phyloP scores from a whole-genome alignment of 2,113 vertebrate species.

The Triplophysa rosa region DNA sequence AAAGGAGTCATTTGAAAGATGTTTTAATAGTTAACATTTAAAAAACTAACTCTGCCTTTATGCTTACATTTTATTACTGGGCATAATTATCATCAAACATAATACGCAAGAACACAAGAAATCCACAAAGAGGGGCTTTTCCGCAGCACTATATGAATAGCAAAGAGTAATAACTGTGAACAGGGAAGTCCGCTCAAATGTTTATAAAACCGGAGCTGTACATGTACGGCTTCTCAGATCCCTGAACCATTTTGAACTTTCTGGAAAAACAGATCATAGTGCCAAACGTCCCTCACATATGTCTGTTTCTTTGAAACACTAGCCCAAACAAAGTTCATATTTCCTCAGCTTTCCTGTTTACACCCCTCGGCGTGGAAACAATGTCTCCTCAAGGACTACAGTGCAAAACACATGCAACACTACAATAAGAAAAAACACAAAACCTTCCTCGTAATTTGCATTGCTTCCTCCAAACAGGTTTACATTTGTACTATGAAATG shows the following conservation, averaged over 20 bases:
- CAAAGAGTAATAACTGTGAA: not conserved
- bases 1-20: no score
- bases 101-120: no score
- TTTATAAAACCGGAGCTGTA: constrained; percentile 35
- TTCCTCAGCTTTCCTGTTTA: constrained; percentile 68
- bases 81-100: no score
- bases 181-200: constrained; percentile 2
- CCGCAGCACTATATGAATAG: no score
- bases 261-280: constrained; percentile 17
- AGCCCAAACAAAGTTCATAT: constrained; percentile 55
- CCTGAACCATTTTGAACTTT: constrained; percentile 31
- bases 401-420: constrained; percentile 57
- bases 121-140: no score
- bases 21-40: no score
- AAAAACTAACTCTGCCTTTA: not conserved
- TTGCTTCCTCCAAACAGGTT: not conserved
- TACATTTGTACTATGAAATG: not conserved
- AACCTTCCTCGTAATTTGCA: not conserved
- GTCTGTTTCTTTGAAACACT: constrained; percentile 41
- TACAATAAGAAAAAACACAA: constrained; percentile 9
- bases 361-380: constrained; percentile 51
- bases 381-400: constrained; percentile 46
- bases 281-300: constrained; percentile 8
- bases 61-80: not conserved
- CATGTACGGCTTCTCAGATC: constrained; percentile 20